phyloP scores from a whole-genome alignment of 2,113 vertebrate species.

The Lagenorhynchus albirostris region DNA sequence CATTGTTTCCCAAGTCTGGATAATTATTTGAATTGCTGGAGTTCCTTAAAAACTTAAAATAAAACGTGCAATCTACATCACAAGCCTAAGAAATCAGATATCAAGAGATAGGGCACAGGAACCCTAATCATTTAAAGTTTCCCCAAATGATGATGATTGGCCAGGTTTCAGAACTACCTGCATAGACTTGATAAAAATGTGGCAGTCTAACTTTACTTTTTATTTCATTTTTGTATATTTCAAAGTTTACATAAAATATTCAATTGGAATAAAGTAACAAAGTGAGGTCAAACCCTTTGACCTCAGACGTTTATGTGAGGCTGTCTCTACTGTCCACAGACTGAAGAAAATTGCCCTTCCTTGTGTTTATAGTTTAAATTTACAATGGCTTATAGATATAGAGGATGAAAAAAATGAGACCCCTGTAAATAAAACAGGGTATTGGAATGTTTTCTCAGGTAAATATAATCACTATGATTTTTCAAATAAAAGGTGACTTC shows the following conservation, averaged over 20 bases:
- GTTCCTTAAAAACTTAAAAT: background rate
- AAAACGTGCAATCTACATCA: background rate
- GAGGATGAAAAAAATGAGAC: background rate
- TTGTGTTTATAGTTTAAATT: background rate
- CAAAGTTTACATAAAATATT: background rate
- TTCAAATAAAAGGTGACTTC: slow-evolving; percentile 23
- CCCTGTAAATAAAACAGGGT: background rate
- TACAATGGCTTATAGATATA: background rate
- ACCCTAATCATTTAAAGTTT: background rate
- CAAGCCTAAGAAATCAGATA: background rate
- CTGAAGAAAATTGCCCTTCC: background rate
- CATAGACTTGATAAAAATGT: background rate
- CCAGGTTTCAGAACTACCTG: background rate
- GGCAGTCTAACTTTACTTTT: background rate
- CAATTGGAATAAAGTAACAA: background rate
- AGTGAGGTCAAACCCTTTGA: background rate
- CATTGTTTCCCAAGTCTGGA: background rate
- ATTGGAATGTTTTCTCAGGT: background rate
- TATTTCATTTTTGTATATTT: background rate
- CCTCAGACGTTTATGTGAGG: background rate
- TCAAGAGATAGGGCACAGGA: background rate
- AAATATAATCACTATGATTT: background rate
- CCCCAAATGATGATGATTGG: background rate
- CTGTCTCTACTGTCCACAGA: background rate
- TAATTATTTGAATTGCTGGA: background rate